Percentiles rank a stretch among this genome's conserved stretches.
These are phyloP conservation scores for Chrysodeixis includens DNA, from an alignment of 2,888 invertebrate genomes.

Conservation along the genomic window DNA sequence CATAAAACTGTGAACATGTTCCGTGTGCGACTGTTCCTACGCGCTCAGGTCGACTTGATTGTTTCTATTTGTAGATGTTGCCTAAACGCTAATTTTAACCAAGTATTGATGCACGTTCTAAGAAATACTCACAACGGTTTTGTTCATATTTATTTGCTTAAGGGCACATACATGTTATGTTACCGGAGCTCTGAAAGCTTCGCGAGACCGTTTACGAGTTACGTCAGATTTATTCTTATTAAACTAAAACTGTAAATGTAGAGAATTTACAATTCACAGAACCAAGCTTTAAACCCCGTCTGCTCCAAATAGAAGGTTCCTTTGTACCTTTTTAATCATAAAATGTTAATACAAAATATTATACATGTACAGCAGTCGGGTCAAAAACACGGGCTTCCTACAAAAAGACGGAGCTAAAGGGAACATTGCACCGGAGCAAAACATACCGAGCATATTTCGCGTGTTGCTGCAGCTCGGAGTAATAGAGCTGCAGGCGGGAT, in stretches of 20 bases:
- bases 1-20: slow-evolving; percentile 15
- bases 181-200: not conserved
- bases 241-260: slow-evolving; percentile 14
- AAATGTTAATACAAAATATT: slow-evolving; percentile 54
- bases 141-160: not conserved
- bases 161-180: not conserved
- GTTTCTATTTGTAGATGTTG: slow-evolving; percentile 22
- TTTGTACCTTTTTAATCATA: slow-evolving; percentile 56
- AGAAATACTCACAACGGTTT: slow-evolving; percentile 1
- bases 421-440: slow-evolving; percentile 65
- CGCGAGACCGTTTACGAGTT: not conserved
- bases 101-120: slow-evolving; percentile 12
- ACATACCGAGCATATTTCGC: slow-evolving; percentile 63
- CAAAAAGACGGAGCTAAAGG: slow-evolving; percentile 64
- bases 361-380: slow-evolving; percentile 50
- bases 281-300: slow-evolving; percentile 28
- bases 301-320: slow-evolving; percentile 40
- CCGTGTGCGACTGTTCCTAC: slow-evolving; percentile 14
- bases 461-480: slow-evolving; percentile 59
- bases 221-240: slow-evolving; percentile 10
- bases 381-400: slow-evolving; percentile 63
- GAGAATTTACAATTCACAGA: slow-evolving; percentile 30
- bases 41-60: slow-evolving; percentile 18
- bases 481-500: slow-evolving; percentile 58
- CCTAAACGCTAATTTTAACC: slow-evolving; percentile 16